A percentile compares a stretch with the other conserved stretches of the same genome.
These are phyloP conservation scores for Tachyglossus aculeatus DNA, from an alignment of 2,797 vertebrate species.

Conservation along the genomic window DNA sequence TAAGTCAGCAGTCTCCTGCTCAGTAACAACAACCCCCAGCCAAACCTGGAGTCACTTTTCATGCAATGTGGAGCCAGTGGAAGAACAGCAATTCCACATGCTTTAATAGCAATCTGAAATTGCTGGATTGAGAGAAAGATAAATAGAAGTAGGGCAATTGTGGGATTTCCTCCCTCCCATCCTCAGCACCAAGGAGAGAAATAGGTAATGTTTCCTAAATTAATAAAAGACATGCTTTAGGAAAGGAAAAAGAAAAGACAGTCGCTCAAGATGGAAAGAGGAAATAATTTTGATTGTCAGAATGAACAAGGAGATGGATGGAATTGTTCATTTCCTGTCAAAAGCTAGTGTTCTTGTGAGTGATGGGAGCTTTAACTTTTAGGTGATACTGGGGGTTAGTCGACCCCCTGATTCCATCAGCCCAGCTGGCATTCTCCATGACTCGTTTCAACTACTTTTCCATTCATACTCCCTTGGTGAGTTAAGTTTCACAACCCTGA, in stretches of 20 bases:
- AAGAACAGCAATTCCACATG: slow-evolving; percentile 16
- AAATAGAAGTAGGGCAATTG: slow-evolving; percentile 3
- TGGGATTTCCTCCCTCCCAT: neutral
- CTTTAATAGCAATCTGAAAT: neutral
- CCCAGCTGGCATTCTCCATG: slow-evolving; percentile 16
- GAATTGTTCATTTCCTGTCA: neutral
- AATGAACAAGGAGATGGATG: neutral
- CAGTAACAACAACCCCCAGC: neutral
- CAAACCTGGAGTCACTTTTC: neutral
- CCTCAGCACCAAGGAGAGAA: too few relatives aligned
- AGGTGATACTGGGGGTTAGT: slow-evolving; percentile 39
- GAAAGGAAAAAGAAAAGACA: neutral
- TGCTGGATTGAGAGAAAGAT: slow-evolving; percentile 5
- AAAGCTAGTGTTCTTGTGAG: slow-evolving; percentile 30
- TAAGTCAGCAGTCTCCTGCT: neutral
- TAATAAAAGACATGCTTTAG: neutral
- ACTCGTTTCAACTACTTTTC: slow-evolving; percentile 38
- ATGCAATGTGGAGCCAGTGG: neutral
- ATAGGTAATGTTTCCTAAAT: slow-evolving; percentile 10
- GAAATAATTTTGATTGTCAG: slow-evolving; percentile 23
- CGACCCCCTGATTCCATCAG: slow-evolving; percentile 12
- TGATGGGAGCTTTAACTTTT: slow-evolving; percentile 35
- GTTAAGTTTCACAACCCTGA: too few relatives aligned
- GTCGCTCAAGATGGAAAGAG: neutral
- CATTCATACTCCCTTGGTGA: too few relatives aligned